Evolutionary conservation across 2,888 invertebrate species (phyloP).

Genomic region (Salticus scenicus): DNA sequence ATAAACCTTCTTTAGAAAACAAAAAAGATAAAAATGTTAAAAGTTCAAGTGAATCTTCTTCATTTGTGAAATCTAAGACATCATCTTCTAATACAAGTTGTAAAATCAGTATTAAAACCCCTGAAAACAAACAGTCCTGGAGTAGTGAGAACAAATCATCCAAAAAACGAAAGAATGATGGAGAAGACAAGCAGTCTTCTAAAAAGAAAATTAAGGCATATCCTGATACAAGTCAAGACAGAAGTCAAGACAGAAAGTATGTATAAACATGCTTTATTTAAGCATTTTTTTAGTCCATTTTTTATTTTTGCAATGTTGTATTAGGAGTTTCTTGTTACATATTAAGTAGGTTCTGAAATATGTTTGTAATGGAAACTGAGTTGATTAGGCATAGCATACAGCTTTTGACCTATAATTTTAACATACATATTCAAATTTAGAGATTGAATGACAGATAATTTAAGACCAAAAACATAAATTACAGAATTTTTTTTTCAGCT

Average conservation of each 20-base stretch:
- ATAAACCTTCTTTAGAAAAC: constrained; percentile 16
- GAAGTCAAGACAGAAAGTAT: background rate
- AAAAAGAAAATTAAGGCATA: constrained; percentile 47
- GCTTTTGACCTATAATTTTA: too few relatives aligned
- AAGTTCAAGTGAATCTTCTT: constrained; percentile 20
- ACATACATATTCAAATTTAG: too few relatives aligned
- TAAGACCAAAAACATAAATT: too few relatives aligned
- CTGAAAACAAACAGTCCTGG: constrained; percentile 21
- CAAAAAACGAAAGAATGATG: constrained; percentile 60
- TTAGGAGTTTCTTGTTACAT: too few relatives aligned
- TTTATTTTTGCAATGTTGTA: too few relatives aligned
- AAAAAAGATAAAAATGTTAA: constrained; percentile 38
- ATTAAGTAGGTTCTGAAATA: too few relatives aligned
- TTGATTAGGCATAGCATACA: too few relatives aligned
- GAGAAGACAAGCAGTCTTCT: constrained; percentile 5
- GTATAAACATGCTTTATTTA: background rate
- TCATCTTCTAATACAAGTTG: constrained; percentile 30
- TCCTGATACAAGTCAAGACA: background rate
- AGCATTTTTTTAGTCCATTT: too few relatives aligned
- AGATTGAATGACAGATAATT: too few relatives aligned
- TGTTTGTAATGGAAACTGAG: too few relatives aligned
- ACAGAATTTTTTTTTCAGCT: too few relatives aligned
- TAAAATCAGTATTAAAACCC: constrained; percentile 42
- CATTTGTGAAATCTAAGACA: constrained; percentile 2
- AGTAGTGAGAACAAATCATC: constrained; percentile 39